Base-by-base conservation (phyloP, 2,113 vertebrate species). In the Psettodes erumei region DNA sequence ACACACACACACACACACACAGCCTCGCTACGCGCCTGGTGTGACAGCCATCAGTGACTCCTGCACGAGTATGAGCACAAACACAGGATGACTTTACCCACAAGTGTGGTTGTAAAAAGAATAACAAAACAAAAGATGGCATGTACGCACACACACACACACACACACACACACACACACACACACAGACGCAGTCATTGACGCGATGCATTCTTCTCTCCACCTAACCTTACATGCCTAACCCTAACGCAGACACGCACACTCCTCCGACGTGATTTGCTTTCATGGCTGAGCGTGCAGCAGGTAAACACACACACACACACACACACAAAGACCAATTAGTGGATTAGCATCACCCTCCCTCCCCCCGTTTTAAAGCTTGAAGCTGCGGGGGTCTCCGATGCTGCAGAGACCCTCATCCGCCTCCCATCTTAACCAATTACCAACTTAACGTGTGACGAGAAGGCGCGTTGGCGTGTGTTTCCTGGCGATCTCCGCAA, bases 361-460 rank as follows among this genome's bases (percentile, higher is more conserved):
- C 28, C 35, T 25, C 19, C 43, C 50, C 27, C 8, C 27, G 0
- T 19, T 38, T 43, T 43, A 42, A 65, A 65, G 53, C 45, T 2
- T 21, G 45, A 11, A 6, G 0, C 82, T 54, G 25, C 63, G 65
- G 73, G 73, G 69, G 59, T 77, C 69, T 85, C 18, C 25, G 40
- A 30, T 40, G 27, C 28, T 38, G 48, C 33, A 58, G 33, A 84
- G 40, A 51, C 55, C 48, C 33, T 71, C 48, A 60, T 74, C 53
- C 30, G 33, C n/a, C 47, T 61, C 25, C 54, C 10, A 50, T 83
- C 58, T 69, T 21, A 48, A 55, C 45, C 42, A 74, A 71, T 81
- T 74, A 78, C 6, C 33, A 40, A 33, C 28, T 69, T 64, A 37
- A 51, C 21, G 23, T 48, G 38, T 51, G 71, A 45, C 16, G 2